phyloP scores from a whole-genome alignment of 2,113 vertebrate genomes.

The Regulus satrapa region DNA sequence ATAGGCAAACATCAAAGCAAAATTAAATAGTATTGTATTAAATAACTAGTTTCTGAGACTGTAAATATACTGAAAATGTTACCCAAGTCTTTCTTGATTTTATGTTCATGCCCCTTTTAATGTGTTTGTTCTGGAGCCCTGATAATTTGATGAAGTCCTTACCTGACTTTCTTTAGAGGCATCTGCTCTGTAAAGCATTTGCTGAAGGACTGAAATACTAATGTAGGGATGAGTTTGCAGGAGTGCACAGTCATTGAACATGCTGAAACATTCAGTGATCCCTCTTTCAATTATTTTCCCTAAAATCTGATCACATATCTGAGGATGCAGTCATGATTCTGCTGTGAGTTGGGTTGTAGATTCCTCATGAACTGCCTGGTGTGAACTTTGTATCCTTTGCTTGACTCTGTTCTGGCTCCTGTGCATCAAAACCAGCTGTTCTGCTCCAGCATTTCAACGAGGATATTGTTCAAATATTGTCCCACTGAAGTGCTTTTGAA shows the following conservation, averaged over 20 bases:
- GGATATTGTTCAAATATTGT: background rate
- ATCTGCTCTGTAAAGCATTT: background rate
- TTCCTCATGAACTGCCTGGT: background rate
- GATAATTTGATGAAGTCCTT: background rate
- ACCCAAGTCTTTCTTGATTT: background rate
- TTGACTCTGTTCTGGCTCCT: background rate
- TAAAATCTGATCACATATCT: background rate
- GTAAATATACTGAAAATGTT: background rate
- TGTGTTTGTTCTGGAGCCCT: background rate
- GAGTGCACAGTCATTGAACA: background rate
- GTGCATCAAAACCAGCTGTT: background rate
- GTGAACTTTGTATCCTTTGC: background rate
- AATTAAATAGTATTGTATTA: background rate
- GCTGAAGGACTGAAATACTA: background rate
- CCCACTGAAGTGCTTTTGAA: background rate
- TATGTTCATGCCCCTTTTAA: background rate
- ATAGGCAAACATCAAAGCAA: background rate
- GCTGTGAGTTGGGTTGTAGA: background rate
- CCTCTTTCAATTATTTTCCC: background rate
- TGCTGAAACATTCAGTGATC: rapidly evolving
- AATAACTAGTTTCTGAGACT: background rate
- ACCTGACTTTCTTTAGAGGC: background rate
- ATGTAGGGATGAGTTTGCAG: background rate
- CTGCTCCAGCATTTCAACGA: background rate
- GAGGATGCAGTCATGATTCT: background rate